phyloP scores from a whole-genome alignment of 2,888 invertebrate species.

The Ophion obscuratus region DNA sequence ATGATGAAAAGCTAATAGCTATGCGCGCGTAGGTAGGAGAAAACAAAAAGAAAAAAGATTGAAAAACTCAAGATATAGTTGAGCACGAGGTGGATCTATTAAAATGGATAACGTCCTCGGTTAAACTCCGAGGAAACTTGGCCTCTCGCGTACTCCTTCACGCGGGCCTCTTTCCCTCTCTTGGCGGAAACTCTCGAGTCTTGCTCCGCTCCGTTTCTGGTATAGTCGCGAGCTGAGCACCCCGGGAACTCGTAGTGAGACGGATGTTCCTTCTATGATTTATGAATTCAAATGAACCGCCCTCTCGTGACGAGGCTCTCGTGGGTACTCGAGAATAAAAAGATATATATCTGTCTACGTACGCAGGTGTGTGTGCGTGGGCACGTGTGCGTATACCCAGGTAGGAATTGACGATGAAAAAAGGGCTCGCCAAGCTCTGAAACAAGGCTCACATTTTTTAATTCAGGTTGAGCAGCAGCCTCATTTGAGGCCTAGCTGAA shows the following conservation, averaged over 20 bases:
- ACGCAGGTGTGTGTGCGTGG: neutral
- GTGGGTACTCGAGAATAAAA: conserved; percentile 30
- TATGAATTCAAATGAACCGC: conserved; percentile 67
- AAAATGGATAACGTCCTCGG: conserved; percentile 68
- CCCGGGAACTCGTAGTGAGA: conserved; percentile 39
- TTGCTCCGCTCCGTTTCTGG: conserved; percentile 20
- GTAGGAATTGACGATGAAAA: too few species aligned
- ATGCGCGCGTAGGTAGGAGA: conserved; percentile 14
- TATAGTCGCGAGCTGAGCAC: neutral
- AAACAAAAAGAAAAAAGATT: conserved; percentile 17
- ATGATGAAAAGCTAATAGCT: conserved; percentile 62
- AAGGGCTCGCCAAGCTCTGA: too few species aligned
- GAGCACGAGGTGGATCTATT: conserved; percentile 52
- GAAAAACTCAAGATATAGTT: conserved; percentile 39
- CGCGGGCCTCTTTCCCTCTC: conserved; percentile 23
- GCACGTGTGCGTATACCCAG: neutral
- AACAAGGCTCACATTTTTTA: too few species aligned
- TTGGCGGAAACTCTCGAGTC: conserved; percentile 14
- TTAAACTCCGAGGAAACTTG: conserved; percentile 66
- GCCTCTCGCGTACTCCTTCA: conserved; percentile 31
- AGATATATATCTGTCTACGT: conserved; percentile 6
- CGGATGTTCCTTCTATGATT: conserved; percentile 64
- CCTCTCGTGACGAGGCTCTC: conserved; percentile 37
- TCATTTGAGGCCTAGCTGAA: too few species aligned
- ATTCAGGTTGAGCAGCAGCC: too few species aligned